Evolutionary conservation across 2,797 vertebrate species (phyloP), one percentile per base, ranked within the genome.

Genomic region (Gallinago solitaria): DNA sequence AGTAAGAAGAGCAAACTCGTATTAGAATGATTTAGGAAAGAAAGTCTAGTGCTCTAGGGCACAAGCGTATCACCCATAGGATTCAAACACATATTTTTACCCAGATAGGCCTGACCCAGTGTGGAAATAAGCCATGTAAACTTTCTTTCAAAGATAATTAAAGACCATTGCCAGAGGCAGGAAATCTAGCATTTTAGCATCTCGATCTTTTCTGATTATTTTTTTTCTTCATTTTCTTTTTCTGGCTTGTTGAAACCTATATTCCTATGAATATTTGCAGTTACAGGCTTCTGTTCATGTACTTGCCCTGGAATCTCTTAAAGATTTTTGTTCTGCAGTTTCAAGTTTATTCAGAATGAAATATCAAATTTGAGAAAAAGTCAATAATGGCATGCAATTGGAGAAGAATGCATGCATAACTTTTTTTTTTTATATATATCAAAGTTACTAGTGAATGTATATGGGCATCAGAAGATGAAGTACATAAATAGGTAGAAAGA

Each of bases 71-170:
- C 74, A 57, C 47, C 39, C 30, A 20, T 63, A 32, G 9, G 6
- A n/a, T 86, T 89, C 67, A 21, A 92, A 68, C 43, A 90, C 43
- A 33, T 39, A 75, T 93, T 96, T 97, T 83, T 23, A 64, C 6
- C 4, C 37, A 93, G 67, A 76, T 32, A 67, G 24, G n/a, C 47
- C 82, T 92, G 76, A 67, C 45, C n/a, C 32, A 60, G 19, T 33
- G 27, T 57, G 57, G 83, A 96, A 80, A 77, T 21, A 23, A 17
- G 9, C 32, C 15, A 16, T 4, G 51, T 80, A 93, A 73, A 39
- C 16, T 78, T 93, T 87, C 60, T 80, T 79, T 47, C 9, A 57
- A 87, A 74, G 65, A 67, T 63, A 77, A 43, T 68, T 71, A 64
- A 91, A 93, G 68, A 67, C 32, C 11, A 59, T 37, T 63, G 51